A percentile compares a stretch with the other conserved stretches of the same genome.
Conservation (phyloP, 1,140 invertebrate genomes). For the Cheumatopsyche charites region DNA sequence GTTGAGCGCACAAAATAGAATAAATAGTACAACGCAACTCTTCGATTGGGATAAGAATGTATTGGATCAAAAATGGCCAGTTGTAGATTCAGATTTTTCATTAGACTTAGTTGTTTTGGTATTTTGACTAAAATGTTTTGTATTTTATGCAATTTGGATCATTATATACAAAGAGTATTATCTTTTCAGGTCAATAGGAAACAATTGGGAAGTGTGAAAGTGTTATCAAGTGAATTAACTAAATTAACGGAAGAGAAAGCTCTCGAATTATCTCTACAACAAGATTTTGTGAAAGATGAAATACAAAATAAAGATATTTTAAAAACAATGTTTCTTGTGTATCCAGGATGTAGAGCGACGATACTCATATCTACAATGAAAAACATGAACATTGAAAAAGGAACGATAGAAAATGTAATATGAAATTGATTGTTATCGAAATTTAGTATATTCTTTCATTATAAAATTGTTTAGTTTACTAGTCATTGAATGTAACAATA, state of each 20-base stretch:
- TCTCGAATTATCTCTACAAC: conserved; percentile 60
- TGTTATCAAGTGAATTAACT: conserved; percentile 61
- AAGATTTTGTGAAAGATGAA: conserved; percentile 53
- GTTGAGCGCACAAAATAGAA: conserved; percentile 64
- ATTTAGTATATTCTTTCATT: no score
- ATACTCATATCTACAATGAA: conserved; percentile 6
- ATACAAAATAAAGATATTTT: conserved; percentile 21
- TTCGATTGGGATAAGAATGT: conserved; percentile 71
- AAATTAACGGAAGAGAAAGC: conserved; percentile 62
- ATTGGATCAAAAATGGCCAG: conserved; percentile 79
- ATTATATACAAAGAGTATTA: conserved; percentile 13
- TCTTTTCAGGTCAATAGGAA: conserved; percentile 63
- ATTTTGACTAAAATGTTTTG: conserved; percentile 23
- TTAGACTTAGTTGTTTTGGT: conserved; percentile 69
- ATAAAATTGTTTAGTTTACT: no score
- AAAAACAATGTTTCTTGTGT: conserved; percentile 28
- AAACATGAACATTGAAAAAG: conserved; percentile 5
- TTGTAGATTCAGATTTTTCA: conserved; percentile 74
- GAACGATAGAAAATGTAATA: not conserved
- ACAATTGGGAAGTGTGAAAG: conserved; percentile 60
- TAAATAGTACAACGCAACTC: conserved; percentile 55
- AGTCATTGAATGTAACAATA: no score
- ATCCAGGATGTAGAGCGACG: conserved; percentile 38
- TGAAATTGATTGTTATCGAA: no score
- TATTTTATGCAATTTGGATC: conserved; percentile 27